A percentile compares a stretch with the other conserved stretches of the same genome.
Conservation (phyloP, 2,888 invertebrate genomes). For the Epirrita christyi region DNA sequence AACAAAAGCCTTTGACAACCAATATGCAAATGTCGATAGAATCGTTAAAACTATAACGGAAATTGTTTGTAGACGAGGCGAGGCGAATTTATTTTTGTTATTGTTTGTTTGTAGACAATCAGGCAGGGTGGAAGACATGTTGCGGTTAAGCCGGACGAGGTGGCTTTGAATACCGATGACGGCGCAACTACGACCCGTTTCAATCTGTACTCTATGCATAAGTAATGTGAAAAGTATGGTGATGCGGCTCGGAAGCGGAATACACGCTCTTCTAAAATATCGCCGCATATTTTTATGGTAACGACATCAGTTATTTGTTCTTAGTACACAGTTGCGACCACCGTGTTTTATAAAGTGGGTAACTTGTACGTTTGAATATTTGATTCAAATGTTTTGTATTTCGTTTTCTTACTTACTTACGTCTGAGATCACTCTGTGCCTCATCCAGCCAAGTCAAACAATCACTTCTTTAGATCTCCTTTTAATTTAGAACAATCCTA, state of each 20-base stretch:
- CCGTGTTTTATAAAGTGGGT: conserved; percentile 24
- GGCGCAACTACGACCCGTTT: conserved; percentile 75
- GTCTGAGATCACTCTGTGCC: background rate
- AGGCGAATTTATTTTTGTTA: conserved; percentile 47
- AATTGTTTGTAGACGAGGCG: conserved; percentile 33
- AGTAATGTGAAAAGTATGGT: conserved; percentile 83
- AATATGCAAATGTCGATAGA: conserved; percentile 34
- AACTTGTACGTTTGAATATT: conserved; percentile 24
- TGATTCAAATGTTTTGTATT: conserved; percentile 13
- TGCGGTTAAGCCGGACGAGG: conserved; percentile 69
- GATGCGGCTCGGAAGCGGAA: conserved; percentile 69
- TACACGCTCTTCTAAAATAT: conserved; percentile 75
- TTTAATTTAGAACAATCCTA: too few species aligned
- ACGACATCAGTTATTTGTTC: conserved; percentile 74
- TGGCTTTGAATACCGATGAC: conserved; percentile 79
- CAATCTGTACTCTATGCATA: conserved; percentile 84
- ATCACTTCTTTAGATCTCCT: too few species aligned
- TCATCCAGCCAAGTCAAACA: background rate
- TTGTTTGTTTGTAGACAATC: conserved; percentile 76
- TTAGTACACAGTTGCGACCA: conserved; percentile 40
- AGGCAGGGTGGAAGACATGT: conserved; percentile 67
- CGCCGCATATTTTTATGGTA: conserved; percentile 77
- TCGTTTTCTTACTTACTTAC: background rate
- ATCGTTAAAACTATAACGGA: conserved; percentile 41
- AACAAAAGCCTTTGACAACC: conserved; percentile 31